Conservation (phyloP, 2,888 invertebrate genomes). For the Hyalella azteca region DNA sequence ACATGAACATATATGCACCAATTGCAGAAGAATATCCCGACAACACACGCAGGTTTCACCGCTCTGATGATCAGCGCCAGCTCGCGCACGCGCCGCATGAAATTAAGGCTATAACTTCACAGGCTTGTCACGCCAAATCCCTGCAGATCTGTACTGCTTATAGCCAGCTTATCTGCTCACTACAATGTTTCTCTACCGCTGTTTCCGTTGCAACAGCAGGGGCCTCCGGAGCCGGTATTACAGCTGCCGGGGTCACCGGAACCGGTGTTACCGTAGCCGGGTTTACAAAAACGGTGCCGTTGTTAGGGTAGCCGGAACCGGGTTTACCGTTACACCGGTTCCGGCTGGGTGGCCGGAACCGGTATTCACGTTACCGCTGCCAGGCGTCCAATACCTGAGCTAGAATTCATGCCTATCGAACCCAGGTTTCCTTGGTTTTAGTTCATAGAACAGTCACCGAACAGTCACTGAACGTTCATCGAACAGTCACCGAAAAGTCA, state of each 20-base stretch:
- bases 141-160: background rate
- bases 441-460: too few relatives aligned
- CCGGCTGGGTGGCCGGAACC: too few relatives aligned
- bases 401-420: too few relatives aligned
- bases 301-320: background rate
- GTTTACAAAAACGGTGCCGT: too few relatives aligned
- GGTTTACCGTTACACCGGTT: background rate
- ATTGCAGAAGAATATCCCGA: too few relatives aligned
- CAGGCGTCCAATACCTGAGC: background rate
- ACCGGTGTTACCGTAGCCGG: background rate
- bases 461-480: too few relatives aligned
- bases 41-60: too few relatives aligned
- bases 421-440: too few relatives aligned
- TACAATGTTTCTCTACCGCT: background rate
- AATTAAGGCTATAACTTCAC: slow-evolving; percentile 5
- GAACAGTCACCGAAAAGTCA: too few relatives aligned
- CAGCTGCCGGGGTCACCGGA: too few relatives aligned
- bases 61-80: background rate
- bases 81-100: background rate
- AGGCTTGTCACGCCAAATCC: background rate
- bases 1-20: too few relatives aligned
- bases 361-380: background rate
- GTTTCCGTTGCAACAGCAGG: background rate
- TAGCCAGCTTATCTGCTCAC: background rate
- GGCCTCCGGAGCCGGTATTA: background rate